A percentile compares a stretch with the other conserved stretches of the same genome.
Conservation (phyloP, 2,797 vertebrate genomes). For the Melopsittacus undulatus region DNA sequence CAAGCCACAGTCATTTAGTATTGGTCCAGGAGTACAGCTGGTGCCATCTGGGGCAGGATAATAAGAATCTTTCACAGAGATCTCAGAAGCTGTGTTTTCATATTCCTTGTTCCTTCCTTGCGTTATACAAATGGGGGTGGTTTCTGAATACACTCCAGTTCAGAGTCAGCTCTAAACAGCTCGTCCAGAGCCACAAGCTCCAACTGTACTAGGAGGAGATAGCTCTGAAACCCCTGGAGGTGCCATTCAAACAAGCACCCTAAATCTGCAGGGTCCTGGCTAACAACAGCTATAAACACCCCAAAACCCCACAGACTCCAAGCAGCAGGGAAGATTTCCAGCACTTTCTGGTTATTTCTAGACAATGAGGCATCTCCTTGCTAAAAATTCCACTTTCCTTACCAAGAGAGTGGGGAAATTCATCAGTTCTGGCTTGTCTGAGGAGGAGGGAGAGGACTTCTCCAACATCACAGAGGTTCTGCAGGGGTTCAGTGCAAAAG, state of each 20-base stretch:
- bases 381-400: not conserved
- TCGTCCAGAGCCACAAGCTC: not conserved
- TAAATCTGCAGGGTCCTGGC: not conserved
- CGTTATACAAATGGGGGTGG: not conserved
- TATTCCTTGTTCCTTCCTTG: constrained; percentile 26
- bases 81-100: constrained; percentile 59
- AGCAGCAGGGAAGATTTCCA: not conserved
- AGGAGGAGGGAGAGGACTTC: not conserved
- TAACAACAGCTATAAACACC: fast-evolving
- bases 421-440: not conserved
- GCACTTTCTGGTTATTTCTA: not conserved
- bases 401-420: not conserved
- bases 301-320: fast-evolving
- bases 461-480: not conserved
- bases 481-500: not conserved
- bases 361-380: not conserved
- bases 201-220: not conserved
- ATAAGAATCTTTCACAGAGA: constrained; percentile 69
- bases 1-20: constrained; percentile 43
- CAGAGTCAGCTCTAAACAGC: not conserved
- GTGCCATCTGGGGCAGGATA: constrained; percentile 75
- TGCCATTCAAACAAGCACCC: not conserved
- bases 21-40: constrained; percentile 74
- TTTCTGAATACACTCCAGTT: not conserved
- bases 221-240: not conserved